These are phyloP conservation scores for Vanessa tameamea DNA, from an alignment of 1,140 invertebrate species.

Conservation along the genomic window DNA sequence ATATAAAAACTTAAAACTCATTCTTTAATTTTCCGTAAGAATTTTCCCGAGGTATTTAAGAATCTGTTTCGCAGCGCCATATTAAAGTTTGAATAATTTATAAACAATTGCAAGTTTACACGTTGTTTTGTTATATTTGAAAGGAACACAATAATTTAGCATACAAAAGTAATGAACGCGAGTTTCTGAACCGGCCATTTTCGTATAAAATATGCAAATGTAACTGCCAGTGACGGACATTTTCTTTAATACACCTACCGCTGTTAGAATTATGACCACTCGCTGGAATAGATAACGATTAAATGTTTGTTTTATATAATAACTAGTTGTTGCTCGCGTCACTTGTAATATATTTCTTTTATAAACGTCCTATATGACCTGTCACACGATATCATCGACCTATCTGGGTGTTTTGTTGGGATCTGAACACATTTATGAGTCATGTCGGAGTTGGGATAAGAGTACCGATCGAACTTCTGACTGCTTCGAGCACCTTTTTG, in stretches of 20 bases:
- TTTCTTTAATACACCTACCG: slow-evolving; percentile 20
- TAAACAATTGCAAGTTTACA: slow-evolving; percentile 20
- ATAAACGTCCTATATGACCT: too few species aligned
- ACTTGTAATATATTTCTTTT: too few species aligned
- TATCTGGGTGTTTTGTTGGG: too few species aligned
- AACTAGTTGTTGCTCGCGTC: too few species aligned
- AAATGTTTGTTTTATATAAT: too few species aligned
- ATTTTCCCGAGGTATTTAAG: neutral
- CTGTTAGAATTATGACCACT: neutral
- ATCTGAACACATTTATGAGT: too few species aligned
- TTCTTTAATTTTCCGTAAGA: neutral
- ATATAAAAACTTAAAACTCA: neutral
- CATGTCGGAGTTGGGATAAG: too few species aligned
- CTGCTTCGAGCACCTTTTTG: too few species aligned
- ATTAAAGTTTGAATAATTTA: slow-evolving; percentile 7
- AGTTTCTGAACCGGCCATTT: slow-evolving; percentile 36
- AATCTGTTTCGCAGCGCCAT: neutral
- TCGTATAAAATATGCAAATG: slow-evolving; percentile 39
- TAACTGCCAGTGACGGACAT: slow-evolving; percentile 6
- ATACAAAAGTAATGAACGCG: slow-evolving; percentile 23
- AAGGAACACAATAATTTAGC: slow-evolving; percentile 22
- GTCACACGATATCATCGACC: too few species aligned
- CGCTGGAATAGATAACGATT: too few species aligned
- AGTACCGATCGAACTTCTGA: too few species aligned
- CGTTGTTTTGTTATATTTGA: slow-evolving; percentile 13